Evolutionary conservation across 2,888 invertebrate genomes (phyloP), one percentile per base, ranked within the genome.

Genomic region (Lasioglossum lativentre): DNA sequence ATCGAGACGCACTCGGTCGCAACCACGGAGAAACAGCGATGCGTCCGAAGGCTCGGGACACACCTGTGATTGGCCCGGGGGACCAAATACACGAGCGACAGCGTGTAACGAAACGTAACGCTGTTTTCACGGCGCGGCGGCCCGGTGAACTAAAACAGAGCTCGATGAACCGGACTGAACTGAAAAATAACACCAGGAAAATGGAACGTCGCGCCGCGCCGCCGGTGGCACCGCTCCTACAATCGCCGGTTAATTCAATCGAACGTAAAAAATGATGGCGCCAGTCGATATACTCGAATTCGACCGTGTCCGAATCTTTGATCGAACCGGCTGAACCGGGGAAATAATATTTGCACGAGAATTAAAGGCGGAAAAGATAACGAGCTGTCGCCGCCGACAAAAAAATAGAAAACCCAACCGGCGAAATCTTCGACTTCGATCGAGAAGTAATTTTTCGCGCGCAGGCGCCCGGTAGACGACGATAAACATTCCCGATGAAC

Each of bases 401-500:
- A 40, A 70, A 40, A n/a, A n/a, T 12, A 14, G 8, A 27, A 14
- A 16, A 34, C 16, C 3, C 30, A 16, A 30, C 5, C 38, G 4
- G 12, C 5, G 12, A 38, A 40, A 70, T 70, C 40, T n/a, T 70
- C 40, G 23, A 40, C 23, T 38, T n/a, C 40, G 27, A 63, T 27
- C 38, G 74, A 75, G 63, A 27, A 38, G 42, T 73, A 40, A 27
- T 2, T 78, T 56, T 23, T 12, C 38, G 14, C 52, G 77, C 34
- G 38, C n/a, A 14, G 2, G 16, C 45, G 27, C 27, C 10, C 14
- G 5, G 16, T 5, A 63, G 30, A 56, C 8, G 30, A 56, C 8
- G 66, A 80, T 80, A 30, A 68, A 80, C 68, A 52, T 75, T 75
- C 45, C 16, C 27, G 27, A 52, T 30, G 68, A 68, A 68, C 40